phyloP scores from a whole-genome alignment of 1,140 invertebrate genomes.

The Apis mellifera region DNA sequence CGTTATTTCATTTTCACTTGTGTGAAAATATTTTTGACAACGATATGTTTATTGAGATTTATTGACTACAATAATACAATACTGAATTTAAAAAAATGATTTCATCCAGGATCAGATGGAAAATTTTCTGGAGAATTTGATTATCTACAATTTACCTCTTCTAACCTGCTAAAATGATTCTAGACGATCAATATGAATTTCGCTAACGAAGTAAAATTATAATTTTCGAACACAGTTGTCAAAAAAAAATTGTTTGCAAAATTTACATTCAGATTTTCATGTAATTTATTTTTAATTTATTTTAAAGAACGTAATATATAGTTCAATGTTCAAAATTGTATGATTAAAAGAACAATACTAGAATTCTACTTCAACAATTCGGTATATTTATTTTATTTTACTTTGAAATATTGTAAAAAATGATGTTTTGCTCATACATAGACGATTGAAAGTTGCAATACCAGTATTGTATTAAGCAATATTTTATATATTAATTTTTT shows the following conservation, averaged over 20 bases:
- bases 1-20: neutral
- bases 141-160: neutral
- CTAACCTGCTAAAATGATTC: neutral
- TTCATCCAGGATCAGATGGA: neutral
- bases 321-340: too few species aligned
- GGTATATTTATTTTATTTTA: too few species aligned
- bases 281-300: neutral
- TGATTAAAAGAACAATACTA: too few species aligned
- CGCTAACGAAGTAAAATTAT: neutral
- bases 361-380: too few species aligned
- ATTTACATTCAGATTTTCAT: neutral
- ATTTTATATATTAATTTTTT: too few species aligned
- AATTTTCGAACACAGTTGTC: neutral
- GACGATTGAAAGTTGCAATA: too few species aligned
- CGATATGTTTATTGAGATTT: neutral
- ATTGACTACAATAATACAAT: too few species aligned
- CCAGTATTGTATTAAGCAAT: too few species aligned
- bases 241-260: neutral
- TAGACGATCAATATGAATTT: neutral
- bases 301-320: neutral
- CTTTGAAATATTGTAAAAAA: too few species aligned
- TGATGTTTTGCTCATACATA: too few species aligned
- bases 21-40: too few species aligned
- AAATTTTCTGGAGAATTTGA: neutral
- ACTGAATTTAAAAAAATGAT: neutral